These are phyloP conservation scores for Encarsia formosa DNA, from an alignment of 2,888 invertebrate species.

Conservation along the genomic window DNA sequence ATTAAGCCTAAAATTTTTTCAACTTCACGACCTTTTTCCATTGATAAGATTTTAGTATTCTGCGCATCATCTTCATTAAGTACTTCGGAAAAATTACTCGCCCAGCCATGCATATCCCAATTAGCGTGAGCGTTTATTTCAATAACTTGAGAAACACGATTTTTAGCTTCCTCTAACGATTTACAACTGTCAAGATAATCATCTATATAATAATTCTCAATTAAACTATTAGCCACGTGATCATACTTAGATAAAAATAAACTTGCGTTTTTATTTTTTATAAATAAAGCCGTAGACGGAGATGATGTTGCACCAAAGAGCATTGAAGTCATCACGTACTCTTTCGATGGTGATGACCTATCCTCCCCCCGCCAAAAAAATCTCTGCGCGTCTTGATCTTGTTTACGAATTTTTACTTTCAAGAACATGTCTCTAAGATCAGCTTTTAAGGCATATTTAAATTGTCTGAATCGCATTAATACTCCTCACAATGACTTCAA, in stretches of 20 bases:
- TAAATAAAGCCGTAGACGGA: conserved; percentile 33
- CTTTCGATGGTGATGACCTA: background rate
- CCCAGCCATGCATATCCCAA: no score
- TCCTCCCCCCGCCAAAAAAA: conserved; percentile 23
- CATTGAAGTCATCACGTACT: conserved; percentile 28
- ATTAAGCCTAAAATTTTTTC: no score
- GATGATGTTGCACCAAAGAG: conserved; percentile 31
- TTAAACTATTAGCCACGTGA: conserved; percentile 29
- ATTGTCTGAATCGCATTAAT: conserved; percentile 40
- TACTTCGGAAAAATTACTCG: no score
- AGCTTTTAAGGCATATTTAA: conserved; percentile 36
- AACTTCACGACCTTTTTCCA: no score
- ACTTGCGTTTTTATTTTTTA: conserved; percentile 31
- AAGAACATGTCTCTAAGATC: conserved; percentile 40
- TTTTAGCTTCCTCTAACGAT: conserved; percentile 21
- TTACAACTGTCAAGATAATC: conserved; percentile 17
- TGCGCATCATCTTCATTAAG: no score
- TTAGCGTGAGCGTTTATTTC: conserved; percentile 18
- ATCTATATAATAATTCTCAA: conserved; percentile 32
- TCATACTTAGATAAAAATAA: conserved; percentile 22
- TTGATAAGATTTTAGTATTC: no score
- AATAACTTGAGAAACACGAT: conserved; percentile 15
- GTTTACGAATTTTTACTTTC: conserved; percentile 31
- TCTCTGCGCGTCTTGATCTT: conserved; percentile 32
- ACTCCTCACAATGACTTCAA: conserved; percentile 37